Evolutionary conservation across 2,888 invertebrate genomes (phyloP).

Genomic region (Drosophila paramelanica): DNA sequence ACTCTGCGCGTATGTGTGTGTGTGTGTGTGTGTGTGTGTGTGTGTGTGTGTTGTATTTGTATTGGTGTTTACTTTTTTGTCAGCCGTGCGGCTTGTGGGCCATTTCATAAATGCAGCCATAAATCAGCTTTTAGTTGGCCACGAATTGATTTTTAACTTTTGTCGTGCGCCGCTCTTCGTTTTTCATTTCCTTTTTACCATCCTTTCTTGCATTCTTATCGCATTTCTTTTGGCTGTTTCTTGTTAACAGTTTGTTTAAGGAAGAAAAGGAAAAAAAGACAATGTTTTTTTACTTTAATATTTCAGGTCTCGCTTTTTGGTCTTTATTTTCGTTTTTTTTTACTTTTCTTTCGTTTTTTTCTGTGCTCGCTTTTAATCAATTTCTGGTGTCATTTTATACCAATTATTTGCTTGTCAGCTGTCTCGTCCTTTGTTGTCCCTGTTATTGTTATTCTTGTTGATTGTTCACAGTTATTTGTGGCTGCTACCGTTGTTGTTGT

Average conservation of each 20-base stretch:
- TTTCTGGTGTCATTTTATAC: constrained; percentile 73
- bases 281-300: constrained; percentile 66
- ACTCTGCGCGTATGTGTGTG: constrained; percentile 11
- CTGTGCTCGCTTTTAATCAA: constrained; percentile 63
- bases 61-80: constrained; percentile 48
- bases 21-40: constrained; percentile 17
- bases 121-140: constrained; percentile 80
- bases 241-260: constrained; percentile 65
- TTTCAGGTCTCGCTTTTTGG: constrained; percentile 55
- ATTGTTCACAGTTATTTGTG: background rate
- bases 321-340: constrained; percentile 4
- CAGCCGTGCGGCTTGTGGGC: constrained; percentile 37
- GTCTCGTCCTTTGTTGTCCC: constrained; percentile 26
- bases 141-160: constrained; percentile 82
- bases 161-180: constrained; percentile 60
- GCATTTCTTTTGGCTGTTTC: constrained; percentile 66
- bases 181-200: constrained; percentile 64
- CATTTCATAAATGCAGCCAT: constrained; percentile 80
- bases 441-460: constrained; percentile 20
- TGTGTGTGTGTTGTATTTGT: constrained; percentile 8
- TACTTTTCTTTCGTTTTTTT: constrained; percentile 15
- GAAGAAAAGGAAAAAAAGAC: constrained; percentile 8
- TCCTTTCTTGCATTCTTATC: constrained; percentile 59
- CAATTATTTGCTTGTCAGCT: constrained; percentile 66
- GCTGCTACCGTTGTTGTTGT: constrained; percentile 2